Conservation (phyloP, 2,888 invertebrate genomes). For the Nowickia ferox region DNA sequence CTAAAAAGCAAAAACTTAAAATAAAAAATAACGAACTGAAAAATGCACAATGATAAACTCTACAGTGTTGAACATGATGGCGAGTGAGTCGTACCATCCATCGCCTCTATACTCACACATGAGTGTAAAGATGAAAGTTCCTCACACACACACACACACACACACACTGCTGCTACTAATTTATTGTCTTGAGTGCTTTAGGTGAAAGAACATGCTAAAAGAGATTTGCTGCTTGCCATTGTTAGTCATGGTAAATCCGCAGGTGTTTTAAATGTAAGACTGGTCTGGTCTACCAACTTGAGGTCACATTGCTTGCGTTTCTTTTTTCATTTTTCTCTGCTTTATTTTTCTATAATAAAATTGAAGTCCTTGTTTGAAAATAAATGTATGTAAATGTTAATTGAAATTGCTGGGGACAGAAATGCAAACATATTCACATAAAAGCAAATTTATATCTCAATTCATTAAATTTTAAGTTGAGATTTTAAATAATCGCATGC, state of each 20-base stretch:
- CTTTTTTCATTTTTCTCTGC: not conserved
- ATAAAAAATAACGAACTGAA: constrained; percentile 19
- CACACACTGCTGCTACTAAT: constrained; percentile 45
- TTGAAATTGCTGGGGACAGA: constrained; percentile 60
- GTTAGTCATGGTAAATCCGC: constrained; percentile 79
- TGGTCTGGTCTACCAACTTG: constrained; percentile 67
- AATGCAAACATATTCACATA: constrained; percentile 4
- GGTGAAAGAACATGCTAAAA: constrained; percentile 67
- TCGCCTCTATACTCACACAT: not conserved
- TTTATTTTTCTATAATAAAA: constrained; percentile 10
- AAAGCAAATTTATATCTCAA: not conserved
- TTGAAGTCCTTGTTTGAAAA: constrained; percentile 41
- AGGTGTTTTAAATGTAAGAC: constrained; percentile 75
- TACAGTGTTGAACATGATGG: constrained; percentile 4
- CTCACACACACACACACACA: constrained; percentile 49
- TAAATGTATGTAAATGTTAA: constrained; percentile 64
- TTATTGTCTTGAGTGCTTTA: constrained; percentile 66
- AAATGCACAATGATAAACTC: constrained; percentile 64
- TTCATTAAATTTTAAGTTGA: not conserved
- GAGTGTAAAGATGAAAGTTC: constrained; percentile 4
- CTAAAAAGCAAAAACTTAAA: constrained; percentile 62
- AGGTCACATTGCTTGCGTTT: constrained; percentile 50
- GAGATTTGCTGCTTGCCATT: constrained; percentile 74
- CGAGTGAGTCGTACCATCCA: not conserved
- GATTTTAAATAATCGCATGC: not conserved